Base-by-base conservation (phyloP, 1,140 invertebrate genomes). In the Pseudoatta argentina region DNA sequence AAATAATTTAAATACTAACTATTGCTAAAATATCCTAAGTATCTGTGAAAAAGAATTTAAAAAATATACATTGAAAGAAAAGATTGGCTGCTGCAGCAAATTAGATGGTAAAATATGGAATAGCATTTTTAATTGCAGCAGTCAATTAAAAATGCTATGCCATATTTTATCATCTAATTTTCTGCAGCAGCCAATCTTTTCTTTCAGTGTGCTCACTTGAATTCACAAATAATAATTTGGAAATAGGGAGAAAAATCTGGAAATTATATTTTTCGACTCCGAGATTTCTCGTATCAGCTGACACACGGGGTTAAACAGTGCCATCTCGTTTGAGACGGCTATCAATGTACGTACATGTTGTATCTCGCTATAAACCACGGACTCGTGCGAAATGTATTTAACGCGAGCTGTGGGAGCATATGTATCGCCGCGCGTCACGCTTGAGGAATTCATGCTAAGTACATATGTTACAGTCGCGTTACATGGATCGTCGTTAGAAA, bases 381-480 rank as follows among this genome's bases (percentile, higher is more conserved):
- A 3, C 27, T 34, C 61, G 79, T 72, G 53, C 69, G 69, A 83
- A 83, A 73, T 16, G 39, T 75, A 61, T 24, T 83, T 73, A 78
- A 77, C 48, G 24, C 24, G 16, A 24, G n/a, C 27, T 51, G 16
- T 4, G 48, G 24, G 8, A 57, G 24, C 48, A 44, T 83, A 27
- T 73, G 53, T 86, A 73, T 30, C 59, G 48, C 18, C n/a, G 78
- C 71, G 18, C 63, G 86, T 90, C 89, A 86, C 81, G 81, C 88
- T 90, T 71, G 71, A 88, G 14, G 76, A 90, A 90, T 87, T 87
- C 64, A 7, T 59, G 18, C 67, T 21, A 63, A 83, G 61, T 71
- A 78, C 67, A 30, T n/a, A 55, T 66, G 86, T 87, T 79, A 81
- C 27, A 90, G 88, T 75, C 79, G 69, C 55, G 77, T 89, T 87